Evolutionary conservation across 2,113 vertebrate genomes (phyloP).

Genomic region (Tor tambroides): DNA sequence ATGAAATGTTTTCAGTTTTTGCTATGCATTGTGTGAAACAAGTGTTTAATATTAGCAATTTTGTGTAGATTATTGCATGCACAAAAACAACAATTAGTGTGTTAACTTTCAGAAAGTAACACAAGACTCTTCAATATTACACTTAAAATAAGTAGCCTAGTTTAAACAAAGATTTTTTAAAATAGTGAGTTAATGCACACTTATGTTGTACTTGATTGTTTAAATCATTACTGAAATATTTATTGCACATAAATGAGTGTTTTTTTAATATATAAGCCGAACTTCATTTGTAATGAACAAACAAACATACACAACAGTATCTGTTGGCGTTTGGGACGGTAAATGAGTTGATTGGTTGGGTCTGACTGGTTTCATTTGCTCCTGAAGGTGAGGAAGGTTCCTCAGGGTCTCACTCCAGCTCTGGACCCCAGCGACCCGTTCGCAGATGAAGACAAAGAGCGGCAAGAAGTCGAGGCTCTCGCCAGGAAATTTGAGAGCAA

Average conservation of each 20-base stretch:
- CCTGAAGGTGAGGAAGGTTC: slow-evolving; percentile 65
- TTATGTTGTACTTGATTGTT: too few species aligned
- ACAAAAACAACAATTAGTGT: too few species aligned
- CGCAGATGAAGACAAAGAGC: slow-evolving; percentile 86
- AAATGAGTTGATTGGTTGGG: background rate
- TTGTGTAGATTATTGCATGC: too few species aligned
- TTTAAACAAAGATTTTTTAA: too few species aligned
- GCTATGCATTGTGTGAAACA: background rate
- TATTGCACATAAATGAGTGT: background rate
- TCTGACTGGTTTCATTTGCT: background rate
- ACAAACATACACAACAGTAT: background rate
- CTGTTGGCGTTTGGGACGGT: background rate
- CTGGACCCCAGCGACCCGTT: slow-evolving; percentile 86
- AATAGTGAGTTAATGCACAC: too few species aligned
- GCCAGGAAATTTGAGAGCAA: slow-evolving; percentile 97
- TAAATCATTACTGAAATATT: too few species aligned
- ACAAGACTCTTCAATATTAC: too few species aligned
- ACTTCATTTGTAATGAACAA: background rate
- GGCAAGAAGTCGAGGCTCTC: slow-evolving; percentile 88
- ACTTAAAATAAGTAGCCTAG: too few species aligned
- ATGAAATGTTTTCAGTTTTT: background rate
- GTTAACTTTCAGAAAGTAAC: too few species aligned
- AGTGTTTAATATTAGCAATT: too few species aligned
- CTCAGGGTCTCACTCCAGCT: slow-evolving; percentile 70
- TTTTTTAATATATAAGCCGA: background rate